Base-by-base conservation (phyloP, 1,140 invertebrate species). In the Leucophenga varia region DNA sequence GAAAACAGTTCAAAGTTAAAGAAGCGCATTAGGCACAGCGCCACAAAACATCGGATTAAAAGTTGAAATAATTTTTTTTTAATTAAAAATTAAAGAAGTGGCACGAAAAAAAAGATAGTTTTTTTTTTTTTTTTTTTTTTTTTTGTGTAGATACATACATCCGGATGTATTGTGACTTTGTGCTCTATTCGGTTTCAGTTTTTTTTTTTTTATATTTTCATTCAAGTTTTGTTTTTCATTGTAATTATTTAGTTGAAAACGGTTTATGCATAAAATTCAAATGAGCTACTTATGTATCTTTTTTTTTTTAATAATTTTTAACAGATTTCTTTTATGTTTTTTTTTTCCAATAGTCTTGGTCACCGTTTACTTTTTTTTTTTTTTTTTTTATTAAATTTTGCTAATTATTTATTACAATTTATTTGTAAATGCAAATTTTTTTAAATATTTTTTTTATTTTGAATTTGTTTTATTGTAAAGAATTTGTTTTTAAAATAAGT, bases 211-310 rank as follows among this genome's bases (percentile, higher is more conserved):
- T 65, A 61, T 53, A 59, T 16, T 47, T 37, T 31, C 50, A 54
- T 58, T 52, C 52, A 18, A n/a, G n/a, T 37, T 43, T 54, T 22
- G 18, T 13, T 32, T 45, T n/a, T n/a, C n/a, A n/a, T 37, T 38
- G 44, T 14, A 37, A 38, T 55, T 38, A 39, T 37, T 44, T 42
- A 67, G 57, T 63, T 65, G 48, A 56, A 64, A 64, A 61, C 12
- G 52, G 49, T 48, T 55, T 49, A 48, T 37, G 47, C 56, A 51
- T 67, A 63, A 67, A 67, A 67, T 55, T 67, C 59, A 56, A 67
- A 67, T 67, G 63, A 67, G 50, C 64, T 65, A 65, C 63, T 17
- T 50, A 47, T 52, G 39, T 57, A 52, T 44, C 49, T 51, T 32
- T 22, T n/a, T n/a, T n/a, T n/a, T n/a, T n/a, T n/a, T n/a, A n/a